A percentile compares a stretch with the other conserved stretches of the same genome.
Evolutionary conservation across 2,888 invertebrate species (phyloP).

Genomic region (Hydraecia micacea): DNA sequence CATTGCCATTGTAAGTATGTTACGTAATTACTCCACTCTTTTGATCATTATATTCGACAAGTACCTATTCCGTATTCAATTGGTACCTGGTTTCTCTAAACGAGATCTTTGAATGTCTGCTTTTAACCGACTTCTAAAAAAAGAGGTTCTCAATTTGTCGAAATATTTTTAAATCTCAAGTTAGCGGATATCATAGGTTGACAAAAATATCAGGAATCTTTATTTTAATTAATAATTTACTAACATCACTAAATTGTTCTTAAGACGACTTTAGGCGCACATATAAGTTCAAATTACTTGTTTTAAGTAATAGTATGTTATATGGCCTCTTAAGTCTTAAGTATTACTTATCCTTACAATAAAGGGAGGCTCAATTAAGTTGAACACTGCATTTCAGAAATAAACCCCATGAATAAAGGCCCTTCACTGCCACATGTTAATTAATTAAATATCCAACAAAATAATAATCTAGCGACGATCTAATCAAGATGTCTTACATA

Average conservation of each 20-base stretch:
- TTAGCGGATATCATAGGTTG: background rate
- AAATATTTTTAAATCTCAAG: background rate
- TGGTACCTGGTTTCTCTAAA: background rate
- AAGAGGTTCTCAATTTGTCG: background rate
- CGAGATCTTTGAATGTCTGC: background rate
- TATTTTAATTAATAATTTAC: background rate
- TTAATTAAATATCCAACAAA: slow-evolving; percentile 71
- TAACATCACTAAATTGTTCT: background rate
- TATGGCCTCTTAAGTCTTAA: slow-evolving; percentile 32
- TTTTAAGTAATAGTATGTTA: slow-evolving; percentile 27
- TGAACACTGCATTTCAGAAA: slow-evolving; percentile 40
- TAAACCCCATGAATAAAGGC: slow-evolving; percentile 35
- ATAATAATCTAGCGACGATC: slow-evolving; percentile 68
- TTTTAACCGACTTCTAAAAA: background rate
- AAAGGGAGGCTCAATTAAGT: slow-evolving; percentile 34
- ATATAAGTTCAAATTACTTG: slow-evolving; percentile 31
- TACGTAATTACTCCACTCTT: background rate
- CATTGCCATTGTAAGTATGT: background rate
- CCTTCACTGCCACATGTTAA: slow-evolving; percentile 62
- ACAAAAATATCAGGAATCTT: background rate
- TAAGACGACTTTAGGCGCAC: background rate
- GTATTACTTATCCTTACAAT: slow-evolving; percentile 30
- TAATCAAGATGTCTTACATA: slow-evolving; percentile 73
- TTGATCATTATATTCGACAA: slow-evolving; percentile 1
- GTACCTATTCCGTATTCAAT: background rate